Percentiles rank a stretch among this genome's conserved stretches.
Evolutionary conservation across 2,888 invertebrate species (phyloP).

Genomic region (Dioctria rufipes): DNA sequence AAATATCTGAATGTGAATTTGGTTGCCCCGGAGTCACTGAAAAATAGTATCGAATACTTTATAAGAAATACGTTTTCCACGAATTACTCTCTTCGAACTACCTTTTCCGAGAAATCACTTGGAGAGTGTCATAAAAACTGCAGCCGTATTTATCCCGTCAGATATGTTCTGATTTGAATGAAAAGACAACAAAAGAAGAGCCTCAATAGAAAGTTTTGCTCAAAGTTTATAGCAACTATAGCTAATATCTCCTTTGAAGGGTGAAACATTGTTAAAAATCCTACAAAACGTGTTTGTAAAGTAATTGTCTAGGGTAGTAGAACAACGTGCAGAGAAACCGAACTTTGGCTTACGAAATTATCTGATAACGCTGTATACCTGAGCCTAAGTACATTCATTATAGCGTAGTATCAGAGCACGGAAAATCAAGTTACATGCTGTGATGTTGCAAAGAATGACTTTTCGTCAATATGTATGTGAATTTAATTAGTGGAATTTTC

Average conservation of each 20-base stretch:
- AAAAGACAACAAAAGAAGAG: slow-evolving; percentile 75
- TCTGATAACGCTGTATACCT: slow-evolving; percentile 74
- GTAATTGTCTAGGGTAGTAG: slow-evolving; percentile 94
- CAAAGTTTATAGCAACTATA: slow-evolving; percentile 88
- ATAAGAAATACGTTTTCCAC: slow-evolving; percentile 71
- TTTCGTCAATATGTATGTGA: slow-evolving; percentile 87
- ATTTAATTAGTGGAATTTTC: slow-evolving; percentile 86
- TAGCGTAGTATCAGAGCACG: slow-evolving; percentile 91
- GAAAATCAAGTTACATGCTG: slow-evolving; percentile 95
- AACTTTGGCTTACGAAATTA: slow-evolving; percentile 78
- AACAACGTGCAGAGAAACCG: slow-evolving; percentile 91
- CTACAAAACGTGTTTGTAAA: slow-evolving; percentile 78
- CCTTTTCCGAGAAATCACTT: slow-evolving; percentile 73
- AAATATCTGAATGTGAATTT: slow-evolving; percentile 85
- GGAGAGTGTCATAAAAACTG: slow-evolving; percentile 77
- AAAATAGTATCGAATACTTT: slow-evolving; percentile 75
- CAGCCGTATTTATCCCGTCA: slow-evolving; percentile 80
- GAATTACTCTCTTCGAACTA: slow-evolving; percentile 72
- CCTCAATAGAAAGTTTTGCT: slow-evolving; percentile 82
- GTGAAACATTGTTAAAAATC: slow-evolving; percentile 74
- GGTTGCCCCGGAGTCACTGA: slow-evolving; percentile 78
- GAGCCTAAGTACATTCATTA: slow-evolving; percentile 74
- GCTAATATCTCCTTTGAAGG: slow-evolving; percentile 85
- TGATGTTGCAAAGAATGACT: slow-evolving; percentile 86
- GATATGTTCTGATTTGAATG: slow-evolving; percentile 81